Evolutionary conservation across 2,113 vertebrate species (phyloP), one percentile per base, ranked within the genome.

Genomic region (Heterotis niloticus): DNA sequence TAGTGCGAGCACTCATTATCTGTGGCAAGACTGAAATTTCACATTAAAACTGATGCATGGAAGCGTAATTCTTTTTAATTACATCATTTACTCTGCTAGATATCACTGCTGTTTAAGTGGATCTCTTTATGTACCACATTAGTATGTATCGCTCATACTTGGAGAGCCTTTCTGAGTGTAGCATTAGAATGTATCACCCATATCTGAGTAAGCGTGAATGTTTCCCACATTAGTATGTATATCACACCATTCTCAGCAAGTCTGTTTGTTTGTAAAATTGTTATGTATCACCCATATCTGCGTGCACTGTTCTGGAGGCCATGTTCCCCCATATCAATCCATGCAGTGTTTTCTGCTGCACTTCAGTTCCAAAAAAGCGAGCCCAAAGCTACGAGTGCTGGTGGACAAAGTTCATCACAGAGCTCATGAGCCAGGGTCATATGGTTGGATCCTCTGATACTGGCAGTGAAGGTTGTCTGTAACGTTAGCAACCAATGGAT

Each of bases 391-490:
- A 51, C 18, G 16, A 4, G 34, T 7, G 34, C 34, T 2, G 69
- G 52, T 72, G 51, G 69, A 72, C 69, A 57, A n/a, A 59, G 52
- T 57, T 74, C 14, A n/a, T 51, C 54, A 57, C 11, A 57, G 71
- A 14, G 71, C 69, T 72, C 18, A 17, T 5, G 71, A 20, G 54
- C 10, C 9, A 26, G 3, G 20, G 34, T 9, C 51, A 24, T 4
- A 51, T 4, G 12, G 68, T 18, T 70, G 51, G 34, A 2, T n/a
- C 24, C 54, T 14, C 52, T 12, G 71, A 74, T 51, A 26, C 52
- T 74, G 34, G 51, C 71, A 51, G 52, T 24, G 52, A 57, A 74
- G 71, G 71, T 74, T 74, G 71, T 57, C 57, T 28, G 52, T 59
- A 59, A 24, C 54, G 52, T 74, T n/a, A 26, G 71, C 52, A 72